phyloP scores from a whole-genome alignment of 1,140 invertebrate species.

The Patella vulgata region DNA sequence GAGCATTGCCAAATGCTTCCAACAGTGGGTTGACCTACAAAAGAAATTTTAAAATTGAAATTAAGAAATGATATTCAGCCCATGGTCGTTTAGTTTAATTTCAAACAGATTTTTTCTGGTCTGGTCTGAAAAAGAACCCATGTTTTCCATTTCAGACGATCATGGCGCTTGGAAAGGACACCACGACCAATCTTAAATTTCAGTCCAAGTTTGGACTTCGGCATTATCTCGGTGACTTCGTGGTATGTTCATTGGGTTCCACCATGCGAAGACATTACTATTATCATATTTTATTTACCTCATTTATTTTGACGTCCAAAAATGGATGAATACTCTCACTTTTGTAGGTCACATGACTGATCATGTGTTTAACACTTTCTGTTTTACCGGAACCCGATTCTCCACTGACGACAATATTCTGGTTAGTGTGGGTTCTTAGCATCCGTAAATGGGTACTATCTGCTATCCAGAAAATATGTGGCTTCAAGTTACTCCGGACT shows the following conservation, averaged over 20 bases:
- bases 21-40: constrained; percentile 88
- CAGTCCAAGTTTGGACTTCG: too few relatives aligned
- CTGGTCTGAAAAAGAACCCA: too few relatives aligned
- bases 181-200: too few relatives aligned
- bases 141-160: background rate
- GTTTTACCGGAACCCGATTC: constrained; percentile 99
- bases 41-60: constrained; percentile 2
- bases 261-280: too few relatives aligned
- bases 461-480: constrained; percentile 85
- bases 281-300: constrained; percentile 20
- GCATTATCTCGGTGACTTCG: too few relatives aligned
- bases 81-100: too few relatives aligned
- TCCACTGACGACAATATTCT: constrained; percentile 74
- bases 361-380: constrained; percentile 75
- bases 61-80: too few relatives aligned
- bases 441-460: constrained; percentile 80
- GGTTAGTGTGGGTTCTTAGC: constrained; percentile 73
- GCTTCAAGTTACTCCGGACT: constrained; percentile 81
- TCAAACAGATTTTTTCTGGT: too few relatives aligned
- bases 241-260: too few relatives aligned
- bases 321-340: constrained; percentile 25
- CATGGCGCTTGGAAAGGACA: background rate
- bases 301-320: constrained; percentile 25
- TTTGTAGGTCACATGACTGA: constrained; percentile 41
- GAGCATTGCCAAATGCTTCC: constrained; percentile 96